Percentiles rank a stretch among this genome's conserved stretches.
Evolutionary conservation across 2,113 vertebrate genomes (phyloP).

Genomic region (Irena cyanogastra): DNA sequence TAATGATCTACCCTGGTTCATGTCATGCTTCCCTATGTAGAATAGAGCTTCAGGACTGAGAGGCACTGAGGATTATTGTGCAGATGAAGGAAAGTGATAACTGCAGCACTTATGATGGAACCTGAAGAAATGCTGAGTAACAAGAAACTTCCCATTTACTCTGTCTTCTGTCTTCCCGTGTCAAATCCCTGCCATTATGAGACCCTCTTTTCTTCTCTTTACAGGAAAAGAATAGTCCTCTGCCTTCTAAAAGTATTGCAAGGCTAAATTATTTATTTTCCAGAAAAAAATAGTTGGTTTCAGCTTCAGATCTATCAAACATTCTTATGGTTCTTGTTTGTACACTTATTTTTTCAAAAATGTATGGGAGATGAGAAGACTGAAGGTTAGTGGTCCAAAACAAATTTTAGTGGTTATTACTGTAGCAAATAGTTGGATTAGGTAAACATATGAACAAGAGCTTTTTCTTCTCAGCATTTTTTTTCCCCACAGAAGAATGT

Average conservation of each 20-base stretch:
- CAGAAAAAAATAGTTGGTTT: not conserved
- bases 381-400: constrained; percentile 28
- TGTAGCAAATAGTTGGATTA: constrained; percentile 35
- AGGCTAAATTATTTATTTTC: not conserved
- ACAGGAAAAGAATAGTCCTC: not conserved
- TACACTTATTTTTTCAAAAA: not conserved
- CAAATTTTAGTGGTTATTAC: constrained; percentile 46
- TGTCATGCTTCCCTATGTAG: not conserved
- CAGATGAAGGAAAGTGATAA: not conserved
- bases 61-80: not conserved
- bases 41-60: not conserved
- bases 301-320: not conserved
- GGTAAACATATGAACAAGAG: constrained; percentile 36
- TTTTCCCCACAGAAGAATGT: constrained; percentile 29
- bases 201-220: not conserved
- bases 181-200: not conserved
- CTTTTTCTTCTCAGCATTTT: constrained; percentile 37
- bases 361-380: not conserved
- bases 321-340: not conserved
- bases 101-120: not conserved
- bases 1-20: not conserved
- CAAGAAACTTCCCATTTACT: not conserved
- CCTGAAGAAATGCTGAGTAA: not conserved
- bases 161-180: not conserved
- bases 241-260: not conserved